Conservation (phyloP, 2,888 invertebrate genomes). For the Aplocera efformata region DNA sequence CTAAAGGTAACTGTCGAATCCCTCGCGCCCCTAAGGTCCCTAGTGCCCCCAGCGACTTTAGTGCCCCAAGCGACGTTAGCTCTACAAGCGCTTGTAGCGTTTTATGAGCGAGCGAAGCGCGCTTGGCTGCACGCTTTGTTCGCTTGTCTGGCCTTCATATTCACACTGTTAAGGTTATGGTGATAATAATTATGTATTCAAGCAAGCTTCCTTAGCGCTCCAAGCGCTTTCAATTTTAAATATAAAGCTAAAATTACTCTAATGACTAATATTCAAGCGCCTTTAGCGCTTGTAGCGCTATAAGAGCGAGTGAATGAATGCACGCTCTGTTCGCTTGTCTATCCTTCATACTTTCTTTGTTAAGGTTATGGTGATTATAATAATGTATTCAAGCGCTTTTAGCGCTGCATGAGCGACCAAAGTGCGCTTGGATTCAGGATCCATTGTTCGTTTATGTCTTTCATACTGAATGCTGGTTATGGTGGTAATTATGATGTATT, state of each 20-base stretch:
- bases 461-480: not conserved
- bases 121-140: slow-evolving; percentile 36
- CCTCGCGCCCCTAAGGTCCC: slow-evolving; percentile 7
- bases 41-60: not conserved
- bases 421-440: too few species aligned
- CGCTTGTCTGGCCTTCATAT: slow-evolving; percentile 44
- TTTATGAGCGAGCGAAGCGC: not conserved
- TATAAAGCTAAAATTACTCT: too few species aligned
- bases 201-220: not conserved
- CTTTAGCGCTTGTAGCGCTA: not conserved
- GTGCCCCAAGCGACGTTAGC: slow-evolving; percentile 22
- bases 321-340: slow-evolving; percentile 36
- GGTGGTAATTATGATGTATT: slow-evolving; percentile 2
- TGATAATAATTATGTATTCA: slow-evolving; percentile 27
- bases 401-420: too few species aligned
- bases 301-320: too few species aligned
- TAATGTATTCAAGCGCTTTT: slow-evolving; percentile 9
- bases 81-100: too few species aligned
- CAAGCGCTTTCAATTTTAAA: too few species aligned
- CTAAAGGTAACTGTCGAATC: slow-evolving; percentile 78
- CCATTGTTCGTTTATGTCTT: too few species aligned
- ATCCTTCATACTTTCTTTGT: slow-evolving; percentile 30
- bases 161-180: slow-evolving; percentile 39
- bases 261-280: not conserved
- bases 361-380: not conserved